Base-by-base conservation (phyloP, 2,797 vertebrate genomes). In the Rhinogobio ventralis region DNA sequence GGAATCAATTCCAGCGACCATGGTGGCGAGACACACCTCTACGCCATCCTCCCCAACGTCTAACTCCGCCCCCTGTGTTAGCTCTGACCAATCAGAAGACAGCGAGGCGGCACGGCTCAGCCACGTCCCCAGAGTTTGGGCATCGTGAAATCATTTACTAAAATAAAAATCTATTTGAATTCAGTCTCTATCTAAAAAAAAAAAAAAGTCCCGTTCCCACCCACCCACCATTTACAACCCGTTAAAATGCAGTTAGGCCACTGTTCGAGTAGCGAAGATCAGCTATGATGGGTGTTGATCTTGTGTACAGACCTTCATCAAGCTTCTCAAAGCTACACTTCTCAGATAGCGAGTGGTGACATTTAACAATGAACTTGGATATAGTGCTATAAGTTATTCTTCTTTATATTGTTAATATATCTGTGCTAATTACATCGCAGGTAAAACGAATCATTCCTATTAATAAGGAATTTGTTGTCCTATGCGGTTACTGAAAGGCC, bases 331-430 rank as follows among this genome's bases (percentile, higher is more conserved):
- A 89, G 93, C 81, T 67, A 87, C 87, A 88, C 90, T 72, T 85
- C 84, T 91, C 92, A 93, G 92, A 92, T 89, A 92, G 93, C 94
- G 76, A 95, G 94, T 95, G 94, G 94, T 95, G 93, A 94, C 91
- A 91, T 91, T 89, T 90, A 92, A 64, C 62, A 64, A 93, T 90
- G 92, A 91, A 92, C 87, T 92, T 90, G 87, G 90, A 92, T 93
- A 95, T 95, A 95, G 95, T 95, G 95, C 95, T 96, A 93, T 94
- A 94, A 94, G 94, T 95, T 94, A 94, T 88, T 91, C 25, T 74
- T 87, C 83, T 89, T 92, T 94, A 95, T 93, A 93, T 80, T 93
- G 93, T 91, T 93, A 94, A 95, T 94, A 94, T 92, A 92, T 93
- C 91, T 94, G 91, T 90, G 91, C 93, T 94, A 92, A 87, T 91